These are phyloP conservation scores for Trissolcus basalis DNA, from an alignment of 1,140 invertebrate genomes.

Conservation along the genomic window DNA sequence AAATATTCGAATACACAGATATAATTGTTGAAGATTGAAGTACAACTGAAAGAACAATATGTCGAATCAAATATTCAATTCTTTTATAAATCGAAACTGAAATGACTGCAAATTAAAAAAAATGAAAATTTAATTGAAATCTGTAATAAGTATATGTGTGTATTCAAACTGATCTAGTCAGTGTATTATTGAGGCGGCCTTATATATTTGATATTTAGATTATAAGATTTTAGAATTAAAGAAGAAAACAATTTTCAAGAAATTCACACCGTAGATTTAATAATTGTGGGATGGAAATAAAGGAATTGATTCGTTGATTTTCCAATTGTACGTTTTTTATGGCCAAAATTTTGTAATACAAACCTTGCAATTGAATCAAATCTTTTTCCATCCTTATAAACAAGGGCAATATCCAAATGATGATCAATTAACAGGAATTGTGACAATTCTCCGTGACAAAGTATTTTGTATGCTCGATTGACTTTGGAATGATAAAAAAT, in stretches of 20 bases:
- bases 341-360: background rate
- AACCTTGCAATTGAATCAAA: constrained; percentile 4
- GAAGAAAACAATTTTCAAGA: constrained; percentile 23
- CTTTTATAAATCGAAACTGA: background rate
- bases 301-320: background rate
- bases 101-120: background rate
- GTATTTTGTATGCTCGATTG: constrained; percentile 44
- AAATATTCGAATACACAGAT: constrained; percentile 11
- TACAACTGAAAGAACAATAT: background rate
- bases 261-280: constrained; percentile 29
- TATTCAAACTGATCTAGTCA: constrained; percentile 76
- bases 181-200: constrained; percentile 77
- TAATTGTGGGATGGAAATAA: constrained; percentile 34
- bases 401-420: constrained; percentile 48
- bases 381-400: constrained; percentile 41
- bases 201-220: constrained; percentile 73
- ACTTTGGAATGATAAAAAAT: constrained; percentile 13
- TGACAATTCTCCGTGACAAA: constrained; percentile 30
- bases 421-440: constrained; percentile 54
- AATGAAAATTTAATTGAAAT: constrained; percentile 2
- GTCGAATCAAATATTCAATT: no score
- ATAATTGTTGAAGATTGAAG: constrained; percentile 12
- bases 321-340: constrained; percentile 33
- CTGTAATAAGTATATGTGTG: constrained; percentile 44
- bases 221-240: constrained; percentile 39